Evolutionary conservation across 2,797 vertebrate genomes (phyloP).

Genomic region (Melanotaenia nigrans): DNA sequence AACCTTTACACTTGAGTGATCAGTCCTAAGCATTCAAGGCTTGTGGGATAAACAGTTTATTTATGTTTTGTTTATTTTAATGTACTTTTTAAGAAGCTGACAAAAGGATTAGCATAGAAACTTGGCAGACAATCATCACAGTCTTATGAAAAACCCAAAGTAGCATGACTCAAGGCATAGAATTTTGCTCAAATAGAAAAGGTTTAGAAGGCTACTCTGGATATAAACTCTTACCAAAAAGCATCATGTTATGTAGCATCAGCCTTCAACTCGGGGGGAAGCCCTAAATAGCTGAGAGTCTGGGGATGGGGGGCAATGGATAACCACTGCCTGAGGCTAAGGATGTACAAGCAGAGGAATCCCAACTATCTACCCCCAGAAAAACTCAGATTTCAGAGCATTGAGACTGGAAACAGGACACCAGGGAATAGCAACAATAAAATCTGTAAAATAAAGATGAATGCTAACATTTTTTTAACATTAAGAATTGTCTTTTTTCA

Average conservation of each 20-base stretch:
- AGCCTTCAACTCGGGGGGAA: slow-evolving; percentile 24
- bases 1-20: background rate
- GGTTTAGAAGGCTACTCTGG: background rate
- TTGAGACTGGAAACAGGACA: slow-evolving; percentile 65
- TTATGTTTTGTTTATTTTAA: background rate
- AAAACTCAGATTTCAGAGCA: slow-evolving; percentile 58
- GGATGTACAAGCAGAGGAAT: slow-evolving; percentile 75
- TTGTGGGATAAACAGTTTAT: background rate
- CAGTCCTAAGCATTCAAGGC: background rate
- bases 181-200: background rate
- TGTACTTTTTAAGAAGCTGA: background rate
- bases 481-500: slow-evolving; percentile 15
- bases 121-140: background rate
- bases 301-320: slow-evolving; percentile 39
- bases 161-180: background rate
- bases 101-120: background rate
- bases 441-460: slow-evolving; percentile 17
- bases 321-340: slow-evolving; percentile 67
- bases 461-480: too few relatives aligned
- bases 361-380: slow-evolving; percentile 72
- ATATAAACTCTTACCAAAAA: slow-evolving; percentile 16
- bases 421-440: slow-evolving; percentile 60
- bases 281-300: slow-evolving; percentile 27
- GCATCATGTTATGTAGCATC: slow-evolving; percentile 12
- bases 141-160: background rate